Evolutionary conservation across 30 jellyfish, hydroid and myxozoan genomes (phyloP).

Genomic region (Pelagia noctiluca): DNA sequence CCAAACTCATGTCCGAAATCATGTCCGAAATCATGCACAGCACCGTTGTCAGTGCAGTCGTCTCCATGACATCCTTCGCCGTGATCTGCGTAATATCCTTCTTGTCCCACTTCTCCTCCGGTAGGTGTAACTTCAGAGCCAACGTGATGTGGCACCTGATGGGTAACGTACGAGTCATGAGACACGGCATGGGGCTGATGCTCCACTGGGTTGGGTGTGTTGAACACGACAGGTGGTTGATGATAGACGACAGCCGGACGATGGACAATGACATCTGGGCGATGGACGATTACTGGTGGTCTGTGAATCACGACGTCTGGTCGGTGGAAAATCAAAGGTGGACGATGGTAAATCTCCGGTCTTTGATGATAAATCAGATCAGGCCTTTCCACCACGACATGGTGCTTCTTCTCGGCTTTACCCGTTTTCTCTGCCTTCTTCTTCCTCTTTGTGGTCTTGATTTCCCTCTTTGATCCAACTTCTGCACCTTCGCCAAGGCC

Average conservation of each 20-base stretch:
- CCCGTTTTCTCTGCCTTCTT: too few relatives aligned
- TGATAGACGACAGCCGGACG: slow-evolving; percentile 87
- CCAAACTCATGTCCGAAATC: neutral
- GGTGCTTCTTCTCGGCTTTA: slow-evolving; percentile 74
- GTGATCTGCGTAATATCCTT: slow-evolving; percentile 49
- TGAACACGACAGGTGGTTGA: slow-evolving; percentile 93
- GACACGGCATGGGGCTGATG: slow-evolving; percentile 87
- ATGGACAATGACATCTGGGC: slow-evolving; percentile 92
- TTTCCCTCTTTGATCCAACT: slow-evolving; percentile 48
- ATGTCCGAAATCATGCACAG: neutral
- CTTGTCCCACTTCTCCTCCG: slow-evolving; percentile 82
- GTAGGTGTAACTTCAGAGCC: slow-evolving; percentile 73
- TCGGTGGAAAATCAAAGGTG: slow-evolving; percentile 86
- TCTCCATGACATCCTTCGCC: slow-evolving; percentile 18
- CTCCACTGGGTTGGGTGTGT: slow-evolving; percentile 88
- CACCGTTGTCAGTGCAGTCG: slow-evolving; percentile 23
- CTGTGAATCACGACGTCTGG: slow-evolving; percentile 89
- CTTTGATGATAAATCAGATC: slow-evolving; percentile 82
- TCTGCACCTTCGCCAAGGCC: slow-evolving; percentile 29
- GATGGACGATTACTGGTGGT: slow-evolving; percentile 89
- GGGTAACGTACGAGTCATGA: slow-evolving; percentile 86
- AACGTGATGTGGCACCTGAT: slow-evolving; percentile 74
- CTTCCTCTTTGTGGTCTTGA: slow-evolving; percentile 17
- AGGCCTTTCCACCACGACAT: slow-evolving; percentile 87
- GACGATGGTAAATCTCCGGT: slow-evolving; percentile 89